These are phyloP conservation scores for Plagodis dolabraria DNA, from an alignment of 2,888 invertebrate genomes.

Conservation along the genomic window DNA sequence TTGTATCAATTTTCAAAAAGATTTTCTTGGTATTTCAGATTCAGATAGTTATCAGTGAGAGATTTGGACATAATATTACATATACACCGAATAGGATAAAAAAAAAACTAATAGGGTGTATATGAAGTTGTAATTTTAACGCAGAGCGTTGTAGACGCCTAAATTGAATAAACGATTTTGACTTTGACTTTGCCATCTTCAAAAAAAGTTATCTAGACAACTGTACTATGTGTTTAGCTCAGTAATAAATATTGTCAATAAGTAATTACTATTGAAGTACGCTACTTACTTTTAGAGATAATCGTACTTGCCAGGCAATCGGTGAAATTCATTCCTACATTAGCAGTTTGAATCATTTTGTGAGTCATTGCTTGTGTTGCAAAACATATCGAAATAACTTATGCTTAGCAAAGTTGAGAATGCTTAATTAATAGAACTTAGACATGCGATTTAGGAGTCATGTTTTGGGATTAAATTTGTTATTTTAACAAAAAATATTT, in stretches of 20 bases:
- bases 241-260: too few relatives aligned
- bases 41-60: too few relatives aligned
- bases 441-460: constrained; percentile 18
- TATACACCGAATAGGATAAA: too few relatives aligned
- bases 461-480: constrained; percentile 2
- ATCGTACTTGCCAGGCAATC: constrained; percentile 3
- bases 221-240: constrained; percentile 2
- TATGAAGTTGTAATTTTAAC: too few relatives aligned
- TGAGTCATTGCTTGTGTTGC: constrained; percentile 18
- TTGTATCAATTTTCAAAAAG: too few relatives aligned
- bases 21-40: too few relatives aligned
- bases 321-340: constrained; percentile 21
- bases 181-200: too few relatives aligned
- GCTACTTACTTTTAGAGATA: constrained; percentile 13
- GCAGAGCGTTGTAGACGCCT: too few relatives aligned
- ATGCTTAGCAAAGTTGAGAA: constrained; percentile 4
- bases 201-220: constrained; percentile 4
- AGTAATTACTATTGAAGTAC: too few relatives aligned
- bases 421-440: constrained; percentile 8
- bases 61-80: too few relatives aligned
- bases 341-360: constrained; percentile 21
- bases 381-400: constrained; percentile 15
- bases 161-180: too few relatives aligned
- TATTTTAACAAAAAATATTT: background rate
- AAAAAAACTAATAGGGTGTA: too few relatives aligned